A percentile compares a stretch with the other conserved stretches of the same genome.
Conservation (phyloP, 2,888 invertebrate species). For the Harpagoxenus sublaevis region DNA sequence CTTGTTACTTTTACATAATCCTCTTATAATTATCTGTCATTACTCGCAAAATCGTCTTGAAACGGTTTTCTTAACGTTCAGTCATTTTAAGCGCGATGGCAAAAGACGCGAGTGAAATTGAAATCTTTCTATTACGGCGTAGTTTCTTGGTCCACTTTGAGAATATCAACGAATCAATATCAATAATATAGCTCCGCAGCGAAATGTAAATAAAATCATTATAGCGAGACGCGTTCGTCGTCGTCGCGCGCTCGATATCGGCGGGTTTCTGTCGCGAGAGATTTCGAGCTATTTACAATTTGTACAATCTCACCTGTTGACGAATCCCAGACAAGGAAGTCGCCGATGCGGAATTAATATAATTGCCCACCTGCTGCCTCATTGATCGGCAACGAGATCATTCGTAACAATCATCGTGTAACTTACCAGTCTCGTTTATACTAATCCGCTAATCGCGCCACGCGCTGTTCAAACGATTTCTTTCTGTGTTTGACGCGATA, state of each 20-base stretch:
- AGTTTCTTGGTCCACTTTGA: slow-evolving; percentile 33
- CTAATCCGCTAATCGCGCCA: background rate
- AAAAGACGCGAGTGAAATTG: slow-evolving; percentile 11
- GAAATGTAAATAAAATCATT: slow-evolving; percentile 10
- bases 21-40: background rate
- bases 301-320: slow-evolving; percentile 27
- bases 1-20: background rate
- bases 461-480: background rate
- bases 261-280: slow-evolving; percentile 51
- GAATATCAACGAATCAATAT: slow-evolving; percentile 18
- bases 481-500: background rate
- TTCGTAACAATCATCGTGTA: background rate
- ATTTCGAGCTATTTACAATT: slow-evolving; percentile 49
- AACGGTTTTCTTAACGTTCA: background rate
- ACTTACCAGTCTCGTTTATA: slow-evolving; percentile 2
- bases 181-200: background rate
- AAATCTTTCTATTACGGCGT: background rate
- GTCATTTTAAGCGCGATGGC: background rate
- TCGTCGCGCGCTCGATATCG: slow-evolving; percentile 14
- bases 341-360: slow-evolving; percentile 46
- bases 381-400: slow-evolving; percentile 26
- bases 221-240: background rate
- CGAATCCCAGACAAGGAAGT: slow-evolving; percentile 3
- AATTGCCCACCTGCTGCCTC: slow-evolving; percentile 56
- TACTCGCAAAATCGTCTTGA: background rate